Evolutionary conservation across 2,797 vertebrate species (phyloP), one percentile per base, ranked within the genome.

Genomic region (Channa striata): DNA sequence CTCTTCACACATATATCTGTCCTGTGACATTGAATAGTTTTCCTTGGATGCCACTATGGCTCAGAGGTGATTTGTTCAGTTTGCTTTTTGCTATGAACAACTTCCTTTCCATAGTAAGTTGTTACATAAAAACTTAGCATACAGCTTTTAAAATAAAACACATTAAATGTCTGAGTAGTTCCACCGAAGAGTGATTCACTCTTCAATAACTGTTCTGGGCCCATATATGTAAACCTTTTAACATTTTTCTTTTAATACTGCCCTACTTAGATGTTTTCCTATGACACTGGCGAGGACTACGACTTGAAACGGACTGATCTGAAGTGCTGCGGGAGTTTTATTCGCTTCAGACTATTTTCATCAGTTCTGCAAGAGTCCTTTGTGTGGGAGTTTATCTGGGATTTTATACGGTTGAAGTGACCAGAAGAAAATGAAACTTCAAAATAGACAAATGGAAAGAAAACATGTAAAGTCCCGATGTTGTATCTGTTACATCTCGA

Each of bases 331-430:
- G 34, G 19, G 3, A 42, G 34, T 63, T 59, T 59, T 59, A 13
- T 49, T 25, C 66, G 42, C 57, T 40, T 58, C 68, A 67, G 36
- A 56, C 9, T 59, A 49, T 64, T 57, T 68, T 50, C 10, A 68
- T 1, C 42, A 30, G 59, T 57, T 66, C 67, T 59, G 36, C 50
- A 77, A 61, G 16, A 59, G 16, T 30, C 25, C 25, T 30, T 30
- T 30, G 25, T 37, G 63, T 63, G 43, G 62, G 62, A 50, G 43
- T 65, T 30, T 30, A 30, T 30, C 25, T 30, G 25, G 25, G 6
- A 30, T 30, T 19, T 21, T 44, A n/a, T 33, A 33, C 14, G 17
- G 36, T 7, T 25, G 20, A 48, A 63, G 43, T 47, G 37, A 23
- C 42, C 7, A 39, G 12, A 46, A 1, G 23, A 40, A 19, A 21